Percentiles rank a stretch among this genome's conserved stretches.
phyloP scores from a whole-genome alignment of 2,113 vertebrate genomes.

The Pelodiscus sinensis region DNA sequence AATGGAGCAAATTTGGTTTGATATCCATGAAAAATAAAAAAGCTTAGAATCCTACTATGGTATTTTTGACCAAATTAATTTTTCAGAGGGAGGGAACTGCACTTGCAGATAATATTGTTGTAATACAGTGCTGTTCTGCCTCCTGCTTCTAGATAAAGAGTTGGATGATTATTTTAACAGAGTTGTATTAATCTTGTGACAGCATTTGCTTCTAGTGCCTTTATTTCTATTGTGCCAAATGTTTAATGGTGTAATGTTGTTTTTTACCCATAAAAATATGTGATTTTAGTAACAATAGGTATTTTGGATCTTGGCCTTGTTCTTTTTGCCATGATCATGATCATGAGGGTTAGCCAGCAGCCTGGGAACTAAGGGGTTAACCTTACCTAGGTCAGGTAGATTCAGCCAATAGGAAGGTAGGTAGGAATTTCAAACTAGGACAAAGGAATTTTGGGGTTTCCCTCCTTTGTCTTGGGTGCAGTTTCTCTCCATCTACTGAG shows the following conservation, averaged over 20 bases:
- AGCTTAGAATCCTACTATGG: neutral
- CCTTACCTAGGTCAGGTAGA: no score
- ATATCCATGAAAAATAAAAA: neutral
- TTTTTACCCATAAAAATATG: neutral
- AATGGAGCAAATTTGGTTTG: neutral
- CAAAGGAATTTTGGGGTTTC: no score
- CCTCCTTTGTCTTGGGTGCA: no score
- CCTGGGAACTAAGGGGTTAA: no score
- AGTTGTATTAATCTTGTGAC: neutral
- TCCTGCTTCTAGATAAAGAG: neutral
- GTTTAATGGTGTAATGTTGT: rapidly evolving
- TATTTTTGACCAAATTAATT: neutral
- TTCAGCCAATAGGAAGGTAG: no score
- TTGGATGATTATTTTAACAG: rapidly evolving
- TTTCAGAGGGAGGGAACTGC: neutral
- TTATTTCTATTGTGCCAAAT: neutral
- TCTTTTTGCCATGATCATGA: neutral
- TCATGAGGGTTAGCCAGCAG: no score
- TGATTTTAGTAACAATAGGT: no score
- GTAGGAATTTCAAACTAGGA: no score
- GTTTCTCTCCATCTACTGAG: no score
- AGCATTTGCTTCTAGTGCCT: neutral
- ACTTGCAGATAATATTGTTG: neutral
- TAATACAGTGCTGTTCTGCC: rapidly evolving
- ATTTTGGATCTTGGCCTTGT: neutral